Evolutionary conservation across 2,888 invertebrate genomes (phyloP).

Genomic region (Brenthis ino): DNA sequence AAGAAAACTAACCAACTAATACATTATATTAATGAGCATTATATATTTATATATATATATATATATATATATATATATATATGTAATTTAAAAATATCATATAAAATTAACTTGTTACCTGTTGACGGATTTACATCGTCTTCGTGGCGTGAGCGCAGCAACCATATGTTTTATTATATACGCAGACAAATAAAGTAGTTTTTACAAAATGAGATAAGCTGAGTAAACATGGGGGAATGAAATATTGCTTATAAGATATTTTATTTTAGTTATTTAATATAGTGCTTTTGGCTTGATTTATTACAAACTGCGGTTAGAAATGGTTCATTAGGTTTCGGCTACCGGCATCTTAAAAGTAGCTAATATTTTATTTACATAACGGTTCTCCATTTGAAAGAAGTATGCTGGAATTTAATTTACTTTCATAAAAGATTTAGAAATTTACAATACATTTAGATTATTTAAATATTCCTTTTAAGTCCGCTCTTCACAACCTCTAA

Average conservation of each 20-base stretch:
- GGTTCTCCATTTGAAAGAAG: background rate
- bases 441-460: too few species aligned
- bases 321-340: conserved; percentile 7
- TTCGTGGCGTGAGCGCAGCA: too few species aligned
- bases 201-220: background rate
- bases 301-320: conserved; percentile 15
- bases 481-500: too few species aligned
- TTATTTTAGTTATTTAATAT: background rate
- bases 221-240: conserved; percentile 5
- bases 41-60: too few species aligned
- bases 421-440: background rate
- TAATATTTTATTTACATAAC: conserved; percentile 13
- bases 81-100: too few species aligned
- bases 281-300: conserved; percentile 16
- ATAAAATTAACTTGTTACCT: too few species aligned
- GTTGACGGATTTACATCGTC: too few species aligned
- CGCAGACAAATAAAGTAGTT: background rate
- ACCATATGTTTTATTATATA: background rate
- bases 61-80: too few species aligned
- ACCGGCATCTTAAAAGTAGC: conserved; percentile 1
- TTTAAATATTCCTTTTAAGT: too few species aligned
- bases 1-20: too few species aligned
- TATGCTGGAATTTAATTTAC: background rate
- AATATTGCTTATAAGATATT: conserved; percentile 7
- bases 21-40: too few species aligned